Evolutionary conservation across 2,113 vertebrate genomes (phyloP).

Genomic region (Gobio gobio): DNA sequence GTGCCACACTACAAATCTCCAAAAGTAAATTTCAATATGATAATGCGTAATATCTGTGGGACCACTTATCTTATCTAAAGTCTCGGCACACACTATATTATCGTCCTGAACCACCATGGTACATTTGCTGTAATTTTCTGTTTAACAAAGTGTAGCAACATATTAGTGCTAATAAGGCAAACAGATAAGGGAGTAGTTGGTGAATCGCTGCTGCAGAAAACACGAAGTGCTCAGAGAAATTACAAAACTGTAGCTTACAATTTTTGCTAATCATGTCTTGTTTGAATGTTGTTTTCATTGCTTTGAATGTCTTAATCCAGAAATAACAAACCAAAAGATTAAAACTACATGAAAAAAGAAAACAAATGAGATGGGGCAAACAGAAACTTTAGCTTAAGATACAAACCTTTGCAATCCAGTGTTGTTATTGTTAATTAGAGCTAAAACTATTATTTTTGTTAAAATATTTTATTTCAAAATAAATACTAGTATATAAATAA

Average conservation of each 20-base stretch:
- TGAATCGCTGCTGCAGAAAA: not conserved
- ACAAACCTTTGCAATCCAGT: not conserved
- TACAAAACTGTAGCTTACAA: not conserved
- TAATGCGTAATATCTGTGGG: not conserved
- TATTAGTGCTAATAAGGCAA: constrained; percentile 28
- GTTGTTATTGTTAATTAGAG: not conserved
- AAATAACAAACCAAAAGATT: not conserved
- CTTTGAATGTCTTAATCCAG: constrained; percentile 4
- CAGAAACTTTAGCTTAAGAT: not conserved
- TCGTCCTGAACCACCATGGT: not conserved
- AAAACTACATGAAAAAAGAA: not conserved
- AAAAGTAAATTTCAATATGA: not conserved
- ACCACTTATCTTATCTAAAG: constrained; percentile 19
- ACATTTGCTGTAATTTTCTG: constrained; percentile 33
- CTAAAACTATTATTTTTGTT: not conserved
- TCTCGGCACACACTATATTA: constrained; percentile 8
- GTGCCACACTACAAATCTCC: constrained; percentile 20
- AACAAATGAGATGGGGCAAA: not conserved
- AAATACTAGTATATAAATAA: too few relatives aligned
- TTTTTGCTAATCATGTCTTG: not conserved
- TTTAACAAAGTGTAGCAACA: constrained; percentile 36
- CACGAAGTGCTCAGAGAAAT: not conserved
- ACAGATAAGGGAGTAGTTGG: not conserved
- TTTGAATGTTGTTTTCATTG: not conserved
- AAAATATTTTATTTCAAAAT: not conserved